A percentile compares a stretch with the other conserved stretches of the same genome.
These are phyloP conservation scores for Anastatus disparis DNA, from an alignment of 1,140 invertebrate species.

Conservation along the genomic window DNA sequence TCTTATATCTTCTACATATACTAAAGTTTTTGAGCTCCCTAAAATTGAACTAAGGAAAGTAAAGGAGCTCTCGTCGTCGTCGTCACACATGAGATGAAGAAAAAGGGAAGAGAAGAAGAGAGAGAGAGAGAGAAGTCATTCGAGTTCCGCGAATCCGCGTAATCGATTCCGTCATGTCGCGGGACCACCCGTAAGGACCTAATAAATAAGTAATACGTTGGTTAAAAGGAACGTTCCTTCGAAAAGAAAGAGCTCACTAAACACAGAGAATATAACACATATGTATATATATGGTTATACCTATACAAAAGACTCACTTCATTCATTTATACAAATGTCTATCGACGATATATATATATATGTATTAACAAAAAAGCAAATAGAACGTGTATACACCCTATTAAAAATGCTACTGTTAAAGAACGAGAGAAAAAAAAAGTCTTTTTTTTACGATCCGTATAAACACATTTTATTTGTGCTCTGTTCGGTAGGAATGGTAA, in stretches of 20 bases:
- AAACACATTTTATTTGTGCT: too few relatives aligned
- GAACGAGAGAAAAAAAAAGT: neutral
- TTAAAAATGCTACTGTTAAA: constrained; percentile 6
- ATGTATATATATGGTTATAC: too few relatives aligned
- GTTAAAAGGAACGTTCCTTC: constrained; percentile 48
- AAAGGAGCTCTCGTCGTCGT: constrained; percentile 37
- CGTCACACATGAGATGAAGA: constrained; percentile 28
- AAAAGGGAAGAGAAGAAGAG: constrained; percentile 32
- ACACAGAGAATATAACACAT: too few relatives aligned
- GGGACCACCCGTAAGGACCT: constrained; percentile 65
- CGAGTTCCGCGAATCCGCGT: constrained; percentile 65
- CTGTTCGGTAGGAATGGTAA: too few relatives aligned
- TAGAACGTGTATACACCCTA: too few relatives aligned
- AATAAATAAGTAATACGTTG: constrained; percentile 68
- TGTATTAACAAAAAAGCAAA: too few relatives aligned
- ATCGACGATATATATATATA: too few relatives aligned
- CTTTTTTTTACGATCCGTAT: neutral
- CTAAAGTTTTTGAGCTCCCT: constrained; percentile 9
- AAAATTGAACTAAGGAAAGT: constrained; percentile 38
- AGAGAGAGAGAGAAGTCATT: constrained; percentile 44
- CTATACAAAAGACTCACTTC: too few relatives aligned
- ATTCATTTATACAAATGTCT: too few relatives aligned
- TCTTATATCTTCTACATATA: constrained; percentile 10
- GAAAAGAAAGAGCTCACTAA: constrained; percentile 33
- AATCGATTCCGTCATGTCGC: constrained; percentile 68